Percentiles rank a stretch among this genome's conserved stretches.
Evolutionary conservation across 2,888 invertebrate species (phyloP).

Genomic region (Furcula furcula): DNA sequence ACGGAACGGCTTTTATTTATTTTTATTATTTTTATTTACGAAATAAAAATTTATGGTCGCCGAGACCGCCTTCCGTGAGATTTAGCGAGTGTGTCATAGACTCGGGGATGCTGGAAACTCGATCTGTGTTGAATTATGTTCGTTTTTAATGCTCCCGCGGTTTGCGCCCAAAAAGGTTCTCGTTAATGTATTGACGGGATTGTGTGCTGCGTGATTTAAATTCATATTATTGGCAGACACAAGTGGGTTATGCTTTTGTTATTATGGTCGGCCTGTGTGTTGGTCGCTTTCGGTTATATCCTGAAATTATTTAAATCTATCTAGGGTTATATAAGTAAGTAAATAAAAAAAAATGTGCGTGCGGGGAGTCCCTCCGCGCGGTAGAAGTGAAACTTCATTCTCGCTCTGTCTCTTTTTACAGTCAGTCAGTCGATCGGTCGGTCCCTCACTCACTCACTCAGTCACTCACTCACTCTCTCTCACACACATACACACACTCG

Average conservation of each 20-base stretch:
- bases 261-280: conserved; percentile 9
- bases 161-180: conserved; percentile 54
- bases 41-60: conserved; percentile 75
- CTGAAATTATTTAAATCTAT: too few relatives aligned
- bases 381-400: too few relatives aligned
- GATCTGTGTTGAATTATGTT: conserved; percentile 73
- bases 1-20: conserved; percentile 67
- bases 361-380: too few relatives aligned
- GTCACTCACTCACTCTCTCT: too few relatives aligned
- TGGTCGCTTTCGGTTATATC: too few relatives aligned
- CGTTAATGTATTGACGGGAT: conserved; percentile 60
- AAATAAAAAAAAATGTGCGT: too few relatives aligned
- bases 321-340: too few relatives aligned
- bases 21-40: conserved; percentile 78
- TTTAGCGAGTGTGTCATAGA: conserved; percentile 78
- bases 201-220: conserved; percentile 56
- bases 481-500: too few relatives aligned
- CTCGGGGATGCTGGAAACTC: conserved; percentile 64
- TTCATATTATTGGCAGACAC: conserved; percentile 50
- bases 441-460: too few relatives aligned
- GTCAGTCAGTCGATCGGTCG: too few relatives aligned
- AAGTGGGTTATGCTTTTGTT: conserved; percentile 29
- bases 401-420: too few relatives aligned
- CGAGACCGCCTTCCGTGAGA: conserved; percentile 77
- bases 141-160: conserved; percentile 66